Base-by-base conservation (phyloP, 1,140 invertebrate genomes). In the Stratiolaelaps scimitus region DNA sequence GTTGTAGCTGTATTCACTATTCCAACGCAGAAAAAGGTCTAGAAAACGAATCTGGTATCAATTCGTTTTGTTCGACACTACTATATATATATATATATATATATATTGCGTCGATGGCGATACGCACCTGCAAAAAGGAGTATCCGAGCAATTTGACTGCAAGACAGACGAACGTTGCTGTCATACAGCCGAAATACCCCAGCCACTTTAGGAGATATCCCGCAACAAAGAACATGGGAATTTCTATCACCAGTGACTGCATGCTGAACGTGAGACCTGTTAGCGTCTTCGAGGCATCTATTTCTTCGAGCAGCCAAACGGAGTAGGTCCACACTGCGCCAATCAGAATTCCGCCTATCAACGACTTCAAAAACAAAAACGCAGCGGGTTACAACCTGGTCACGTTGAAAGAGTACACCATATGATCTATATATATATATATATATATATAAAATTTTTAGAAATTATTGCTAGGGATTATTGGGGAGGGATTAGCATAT, bases 261-360 rank as follows among this genome's bases (percentile, higher is more conserved):
- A 91, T 81, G 4, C 83, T 83, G 71, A 85, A 83, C 2, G 83
- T 83, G 0, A 85, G 70, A 1, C 90, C 91, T 75, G 92, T 83
- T 1, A 94, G 73, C 0, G 89, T 85, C 76, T 91, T 69, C 40
- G 64, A 56, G 2, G 43, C 69, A 26, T 64, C 67, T 43, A 71
- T 68, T 13, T 70, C 70, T 56, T 69, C 45, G 15, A 78, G 69
- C 65, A 72, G 74, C 74, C 74, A 74, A 68, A 74, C 76, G 15
- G 92, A 75, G 73, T 89, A 94, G 67, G 89, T 83, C 87, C 90
- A 92, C n/a, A 92, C 78, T 0, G 90, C 74, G 0, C 84, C 88
- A 0, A 87, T 91, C 67, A 87, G 86, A 67, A 91, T 79, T 0
- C 91, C 91, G 53, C 88, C 83, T 2, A 83, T 79, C 65, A 90